Conservation (phyloP, 2,113 vertebrate species). For the Cavia porcellus region DNA sequence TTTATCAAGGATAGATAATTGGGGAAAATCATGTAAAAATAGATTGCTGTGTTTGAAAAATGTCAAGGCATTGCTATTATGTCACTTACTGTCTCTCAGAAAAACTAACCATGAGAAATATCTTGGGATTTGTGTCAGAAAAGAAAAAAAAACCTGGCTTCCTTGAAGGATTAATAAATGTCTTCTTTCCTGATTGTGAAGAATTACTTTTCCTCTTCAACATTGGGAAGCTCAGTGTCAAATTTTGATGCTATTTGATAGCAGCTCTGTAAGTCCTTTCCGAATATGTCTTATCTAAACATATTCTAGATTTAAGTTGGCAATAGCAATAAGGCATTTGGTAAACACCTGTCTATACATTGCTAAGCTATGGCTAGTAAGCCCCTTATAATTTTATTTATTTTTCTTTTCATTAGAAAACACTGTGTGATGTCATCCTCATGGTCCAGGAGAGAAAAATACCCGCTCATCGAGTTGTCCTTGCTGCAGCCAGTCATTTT, state of each 20-base stretch:
- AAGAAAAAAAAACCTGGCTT: not conserved
- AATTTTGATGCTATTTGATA: slow-evolving; percentile 20
- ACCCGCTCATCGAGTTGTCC: slow-evolving; percentile 95
- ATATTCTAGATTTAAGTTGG: not conserved
- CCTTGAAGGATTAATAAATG: not conserved
- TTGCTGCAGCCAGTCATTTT: slow-evolving; percentile 97
- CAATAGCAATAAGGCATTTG: slow-evolving; percentile 29
- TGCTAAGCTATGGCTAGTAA: not conserved
- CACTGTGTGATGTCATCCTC: slow-evolving; percentile 96
- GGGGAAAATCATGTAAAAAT: not conserved
- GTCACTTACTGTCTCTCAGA: not conserved
- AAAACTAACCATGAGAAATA: slow-evolving; percentile 28
- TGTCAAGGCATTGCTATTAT: not conserved
- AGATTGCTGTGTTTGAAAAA: slow-evolving; percentile 46
- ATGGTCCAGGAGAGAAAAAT: slow-evolving; percentile 97
- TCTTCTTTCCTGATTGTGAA: slow-evolving; percentile 7
- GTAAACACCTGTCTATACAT: not conserved
- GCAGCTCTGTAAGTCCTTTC: not conserved
- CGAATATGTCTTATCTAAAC: not conserved
- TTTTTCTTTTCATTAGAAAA: slow-evolving; percentile 89
- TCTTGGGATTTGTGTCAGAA: slow-evolving; percentile 6
- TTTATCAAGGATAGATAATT: slow-evolving; percentile 39
- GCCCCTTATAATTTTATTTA: slow-evolving; percentile 37
- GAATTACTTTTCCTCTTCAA: not conserved
- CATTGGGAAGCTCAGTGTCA: not conserved